Evolutionary conservation across 2,113 vertebrate species (phyloP).

Genomic region (Ageneiosus marmoratus): DNA sequence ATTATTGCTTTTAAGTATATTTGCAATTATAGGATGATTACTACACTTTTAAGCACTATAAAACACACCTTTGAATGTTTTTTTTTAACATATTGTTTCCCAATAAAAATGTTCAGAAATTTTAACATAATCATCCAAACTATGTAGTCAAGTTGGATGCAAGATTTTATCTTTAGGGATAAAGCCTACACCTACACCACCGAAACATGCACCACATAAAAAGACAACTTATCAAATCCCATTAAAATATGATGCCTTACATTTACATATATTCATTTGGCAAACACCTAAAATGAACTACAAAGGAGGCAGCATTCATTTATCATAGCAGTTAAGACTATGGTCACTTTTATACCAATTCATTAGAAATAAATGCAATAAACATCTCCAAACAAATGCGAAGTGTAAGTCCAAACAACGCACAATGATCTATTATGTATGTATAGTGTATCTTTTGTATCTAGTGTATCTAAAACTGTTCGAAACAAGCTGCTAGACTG

Average conservation of each 20-base stretch:
- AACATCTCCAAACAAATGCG: not conserved
- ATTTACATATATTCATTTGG: not conserved
- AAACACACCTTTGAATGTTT: not conserved
- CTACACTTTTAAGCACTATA: not conserved
- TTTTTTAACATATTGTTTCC: not conserved
- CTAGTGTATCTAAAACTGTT: not conserved
- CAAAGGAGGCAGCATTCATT: not conserved
- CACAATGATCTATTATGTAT: not conserved
- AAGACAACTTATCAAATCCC: not conserved
- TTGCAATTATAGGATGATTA: not conserved
- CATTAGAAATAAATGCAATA: not conserved
- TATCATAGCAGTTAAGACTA: not conserved
- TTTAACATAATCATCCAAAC: not conserved
- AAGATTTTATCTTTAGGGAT: not conserved
- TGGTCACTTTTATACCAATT: not conserved
- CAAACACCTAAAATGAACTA: not conserved
- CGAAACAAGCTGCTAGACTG: not conserved
- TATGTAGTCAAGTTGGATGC: not conserved
- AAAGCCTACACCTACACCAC: no score
- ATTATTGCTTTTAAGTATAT: not conserved
- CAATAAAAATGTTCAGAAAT: not conserved
- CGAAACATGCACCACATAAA: not conserved
- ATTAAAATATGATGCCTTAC: not conserved
- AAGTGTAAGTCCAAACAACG: not conserved
- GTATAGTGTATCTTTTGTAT: not conserved